Percentiles rank a stretch among this genome's conserved stretches.
These are phyloP conservation scores for Idaea dimidiata DNA, from an alignment of 2,888 invertebrate genomes.

Conservation along the genomic window DNA sequence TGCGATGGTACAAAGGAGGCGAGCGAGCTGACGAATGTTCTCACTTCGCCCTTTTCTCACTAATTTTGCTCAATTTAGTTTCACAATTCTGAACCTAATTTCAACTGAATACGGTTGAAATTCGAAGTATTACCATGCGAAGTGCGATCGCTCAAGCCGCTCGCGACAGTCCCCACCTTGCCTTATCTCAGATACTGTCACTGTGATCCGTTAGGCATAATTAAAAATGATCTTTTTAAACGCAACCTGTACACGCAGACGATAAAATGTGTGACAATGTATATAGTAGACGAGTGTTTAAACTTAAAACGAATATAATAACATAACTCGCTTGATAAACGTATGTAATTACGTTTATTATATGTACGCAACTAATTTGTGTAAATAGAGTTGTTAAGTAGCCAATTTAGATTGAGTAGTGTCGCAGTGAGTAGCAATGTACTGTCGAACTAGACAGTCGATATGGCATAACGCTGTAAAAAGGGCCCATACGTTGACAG, in stretches of 20 bases:
- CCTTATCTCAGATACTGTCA: conserved; percentile 74
- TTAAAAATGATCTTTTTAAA: conserved; percentile 36
- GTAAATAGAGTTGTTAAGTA: conserved; percentile 27
- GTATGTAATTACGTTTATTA: conserved; percentile 20
- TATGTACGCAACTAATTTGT: conserved; percentile 27
- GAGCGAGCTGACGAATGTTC: conserved; percentile 31
- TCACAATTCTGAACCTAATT: background rate
- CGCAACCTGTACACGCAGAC: conserved; percentile 29
- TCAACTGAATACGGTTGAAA: conserved; percentile 2
- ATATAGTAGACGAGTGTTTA: conserved; percentile 33
- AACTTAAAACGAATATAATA: background rate
- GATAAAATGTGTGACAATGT: conserved; percentile 31
- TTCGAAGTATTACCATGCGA: conserved; percentile 11
- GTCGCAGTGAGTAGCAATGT: conserved; percentile 11
- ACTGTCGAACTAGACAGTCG: background rate
- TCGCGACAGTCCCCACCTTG: conserved; percentile 67
- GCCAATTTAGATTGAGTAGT: conserved; percentile 15
- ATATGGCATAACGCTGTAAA: background rate
- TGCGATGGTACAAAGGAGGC: conserved; percentile 58
- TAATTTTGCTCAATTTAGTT: conserved; percentile 8
- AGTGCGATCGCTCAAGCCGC: conserved; percentile 21
- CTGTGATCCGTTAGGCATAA: conserved; percentile 76
- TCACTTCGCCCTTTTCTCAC: conserved; percentile 6
- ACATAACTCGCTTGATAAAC: conserved; percentile 20
- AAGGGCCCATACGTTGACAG: too few species aligned